These are phyloP conservation scores for Dinomys branickii DNA, from an alignment of 2,113 vertebrate species.

Conservation along the genomic window DNA sequence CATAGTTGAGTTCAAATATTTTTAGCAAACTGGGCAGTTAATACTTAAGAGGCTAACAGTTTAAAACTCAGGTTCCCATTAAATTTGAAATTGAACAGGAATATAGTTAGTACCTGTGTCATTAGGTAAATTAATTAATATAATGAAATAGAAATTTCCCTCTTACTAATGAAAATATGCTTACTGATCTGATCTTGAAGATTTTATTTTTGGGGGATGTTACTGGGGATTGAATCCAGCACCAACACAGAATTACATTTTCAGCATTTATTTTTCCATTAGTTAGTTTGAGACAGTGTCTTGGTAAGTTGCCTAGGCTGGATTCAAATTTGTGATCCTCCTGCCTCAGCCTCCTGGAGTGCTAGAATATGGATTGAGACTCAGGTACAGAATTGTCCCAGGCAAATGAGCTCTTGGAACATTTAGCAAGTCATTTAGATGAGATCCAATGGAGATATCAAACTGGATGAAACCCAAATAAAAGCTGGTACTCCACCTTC, in stretches of 20 bases:
- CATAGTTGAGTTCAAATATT: background rate
- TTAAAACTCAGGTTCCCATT: background rate
- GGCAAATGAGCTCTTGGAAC: background rate
- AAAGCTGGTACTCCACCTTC: background rate
- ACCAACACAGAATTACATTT: background rate
- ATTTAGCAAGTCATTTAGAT: background rate
- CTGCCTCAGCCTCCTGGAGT: background rate
- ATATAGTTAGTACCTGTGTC: background rate
- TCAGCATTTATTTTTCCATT: background rate
- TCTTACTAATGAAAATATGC: background rate
- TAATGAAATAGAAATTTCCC: background rate
- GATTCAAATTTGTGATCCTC: background rate
- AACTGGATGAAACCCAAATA: background rate
- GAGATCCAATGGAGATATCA: background rate
- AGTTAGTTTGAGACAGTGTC: background rate
- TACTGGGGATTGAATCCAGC: background rate
- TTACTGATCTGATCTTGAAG: background rate
- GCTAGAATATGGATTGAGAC: background rate
- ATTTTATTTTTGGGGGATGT: background rate
- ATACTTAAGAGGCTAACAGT: background rate
- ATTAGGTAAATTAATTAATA: background rate
- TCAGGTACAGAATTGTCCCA: background rate
- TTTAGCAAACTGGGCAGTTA: background rate
- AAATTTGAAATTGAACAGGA: background rate
- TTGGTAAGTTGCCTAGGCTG: background rate